Conservation (phyloP, 2,888 invertebrate genomes). For the Venusia cambrica region DNA sequence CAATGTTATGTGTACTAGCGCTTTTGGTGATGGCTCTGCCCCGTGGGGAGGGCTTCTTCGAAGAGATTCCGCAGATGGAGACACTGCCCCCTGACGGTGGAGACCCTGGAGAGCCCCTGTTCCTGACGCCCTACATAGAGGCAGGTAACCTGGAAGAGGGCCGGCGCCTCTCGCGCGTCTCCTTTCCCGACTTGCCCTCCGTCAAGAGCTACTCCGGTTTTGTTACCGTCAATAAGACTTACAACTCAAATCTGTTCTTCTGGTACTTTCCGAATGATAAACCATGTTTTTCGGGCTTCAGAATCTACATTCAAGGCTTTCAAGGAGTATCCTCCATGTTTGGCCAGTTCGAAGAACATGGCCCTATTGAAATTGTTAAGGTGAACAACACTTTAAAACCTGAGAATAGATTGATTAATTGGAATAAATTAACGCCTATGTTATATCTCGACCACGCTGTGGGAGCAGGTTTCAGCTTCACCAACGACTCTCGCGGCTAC, state of each 20-base stretch:
- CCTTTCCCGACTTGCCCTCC: constrained; percentile 78
- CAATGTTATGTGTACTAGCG: no score
- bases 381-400: no score
- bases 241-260: constrained; percentile 92
- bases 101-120: constrained; percentile 65
- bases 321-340: constrained; percentile 90
- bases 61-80: no score
- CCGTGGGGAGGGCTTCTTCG: no score
- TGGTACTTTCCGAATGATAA: constrained; percentile 93
- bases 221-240: constrained; percentile 89
- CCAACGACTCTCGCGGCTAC: constrained; percentile 88
- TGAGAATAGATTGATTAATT: constrained; percentile 85
- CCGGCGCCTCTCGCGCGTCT: constrained; percentile 73
- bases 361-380: constrained; percentile 80
- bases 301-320: no score
- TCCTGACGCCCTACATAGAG: constrained; percentile 88
- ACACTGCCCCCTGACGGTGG: background rate
- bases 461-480: constrained; percentile 95
- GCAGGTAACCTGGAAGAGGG: constrained; percentile 85
- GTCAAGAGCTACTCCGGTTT: constrained; percentile 88
- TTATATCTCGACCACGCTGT: constrained; percentile 97
- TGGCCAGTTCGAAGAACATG: constrained; percentile 91
- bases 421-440: constrained; percentile 88
- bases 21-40: no score
- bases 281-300: constrained; percentile 90